Percentiles rank a stretch among this genome's conserved stretches.
Evolutionary conservation across 2,113 vertebrate genomes (phyloP).

Genomic region (Nymphicus hollandicus): DNA sequence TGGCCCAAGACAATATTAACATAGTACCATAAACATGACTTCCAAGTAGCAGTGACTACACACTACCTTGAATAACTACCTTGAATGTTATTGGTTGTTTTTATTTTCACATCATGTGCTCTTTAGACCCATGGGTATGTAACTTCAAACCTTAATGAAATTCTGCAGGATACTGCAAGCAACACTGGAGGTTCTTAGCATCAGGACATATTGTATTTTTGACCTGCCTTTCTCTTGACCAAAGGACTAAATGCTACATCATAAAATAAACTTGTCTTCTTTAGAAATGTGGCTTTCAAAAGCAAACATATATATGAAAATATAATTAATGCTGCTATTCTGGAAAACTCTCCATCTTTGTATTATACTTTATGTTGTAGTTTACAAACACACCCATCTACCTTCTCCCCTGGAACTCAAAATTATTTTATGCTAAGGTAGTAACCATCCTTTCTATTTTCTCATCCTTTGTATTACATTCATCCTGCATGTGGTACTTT

Average conservation of each 20-base stretch:
- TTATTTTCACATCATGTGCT: neutral
- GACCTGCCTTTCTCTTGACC: neutral
- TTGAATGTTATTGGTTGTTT: neutral
- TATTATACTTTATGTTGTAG: neutral
- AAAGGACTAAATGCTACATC: neutral
- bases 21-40: neutral
- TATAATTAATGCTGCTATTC: neutral
- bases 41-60: neutral
- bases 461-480: neutral
- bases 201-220: neutral
- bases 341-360: neutral
- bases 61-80: neutral
- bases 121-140: neutral
- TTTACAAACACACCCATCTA: neutral
- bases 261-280: neutral
- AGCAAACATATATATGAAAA: neutral
- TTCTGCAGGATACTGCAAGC: neutral
- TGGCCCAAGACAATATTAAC: neutral
- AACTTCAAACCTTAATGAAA: neutral
- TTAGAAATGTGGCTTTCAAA: neutral
- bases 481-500: neutral
- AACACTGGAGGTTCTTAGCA: neutral
- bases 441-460: neutral
- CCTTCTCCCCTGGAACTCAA: neutral
- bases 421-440: neutral